These are phyloP conservation scores for Congeria kusceri DNA, from an alignment of 2,888 invertebrate species.

Conservation along the genomic window DNA sequence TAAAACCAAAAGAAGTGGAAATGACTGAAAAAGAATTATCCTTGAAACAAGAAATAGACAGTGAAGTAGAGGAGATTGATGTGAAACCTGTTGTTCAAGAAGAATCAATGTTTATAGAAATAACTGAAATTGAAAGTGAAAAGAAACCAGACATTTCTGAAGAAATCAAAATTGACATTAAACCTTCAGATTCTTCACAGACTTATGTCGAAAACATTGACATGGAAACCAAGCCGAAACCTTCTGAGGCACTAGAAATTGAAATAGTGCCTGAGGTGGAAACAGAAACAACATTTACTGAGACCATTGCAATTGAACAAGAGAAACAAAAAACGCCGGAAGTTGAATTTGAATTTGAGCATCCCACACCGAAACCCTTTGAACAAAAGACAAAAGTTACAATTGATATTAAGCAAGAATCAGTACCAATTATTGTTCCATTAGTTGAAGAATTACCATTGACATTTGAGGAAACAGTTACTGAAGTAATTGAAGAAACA, in stretches of 20 bases:
- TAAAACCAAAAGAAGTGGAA: conserved; percentile 27
- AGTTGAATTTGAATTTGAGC: conserved; percentile 20
- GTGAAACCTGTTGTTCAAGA: conserved; percentile 7
- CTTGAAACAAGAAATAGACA: not conserved
- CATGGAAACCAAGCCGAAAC: conserved; percentile 10
- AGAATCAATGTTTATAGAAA: conserved; percentile 18
- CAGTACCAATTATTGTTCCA: not conserved
- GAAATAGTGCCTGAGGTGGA: conserved; percentile 21
- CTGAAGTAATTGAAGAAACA: conserved; percentile 5
- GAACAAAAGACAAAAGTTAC: too few species aligned
- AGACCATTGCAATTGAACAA: conserved; percentile 23
- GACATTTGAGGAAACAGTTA: not conserved
- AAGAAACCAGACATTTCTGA: conserved; percentile 12
- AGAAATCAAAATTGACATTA: conserved; percentile 30
- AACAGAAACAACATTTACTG: conserved; percentile 14
- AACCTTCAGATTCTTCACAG: conserved; percentile 10
- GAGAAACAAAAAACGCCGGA: conserved; percentile 37
- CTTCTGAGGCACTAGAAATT: conserved; percentile 29
- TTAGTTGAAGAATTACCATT: not conserved
- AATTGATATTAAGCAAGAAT: conserved; percentile 4
- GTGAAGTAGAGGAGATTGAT: conserved; percentile 19
- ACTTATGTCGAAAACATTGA: conserved; percentile 31
- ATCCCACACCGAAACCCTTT: too few species aligned
- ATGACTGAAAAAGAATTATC: conserved; percentile 17
- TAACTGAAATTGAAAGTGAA: conserved; percentile 19